phyloP scores from a whole-genome alignment of 2,888 invertebrate species.

The Choristoneura rosaceana region DNA sequence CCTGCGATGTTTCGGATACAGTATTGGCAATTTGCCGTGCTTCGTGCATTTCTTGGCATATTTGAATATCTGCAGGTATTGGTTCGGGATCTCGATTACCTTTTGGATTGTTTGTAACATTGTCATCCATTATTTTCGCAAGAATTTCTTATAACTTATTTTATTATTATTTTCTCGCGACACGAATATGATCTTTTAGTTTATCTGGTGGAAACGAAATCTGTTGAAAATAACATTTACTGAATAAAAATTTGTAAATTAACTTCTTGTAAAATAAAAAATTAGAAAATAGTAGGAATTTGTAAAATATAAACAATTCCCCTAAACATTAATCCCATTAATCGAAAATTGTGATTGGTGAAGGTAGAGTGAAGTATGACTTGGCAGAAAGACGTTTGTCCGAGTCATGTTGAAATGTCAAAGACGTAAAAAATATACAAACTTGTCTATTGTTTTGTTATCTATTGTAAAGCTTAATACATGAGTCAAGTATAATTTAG shows the following conservation, averaged over 20 bases:
- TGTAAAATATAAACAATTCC: not conserved
- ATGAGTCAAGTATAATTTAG: conserved; percentile 4
- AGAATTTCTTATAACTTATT: conserved; percentile 1
- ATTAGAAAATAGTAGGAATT: not conserved
- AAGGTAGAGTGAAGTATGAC: not conserved
- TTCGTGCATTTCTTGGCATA: conserved; percentile 2
- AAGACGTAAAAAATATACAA: not conserved
- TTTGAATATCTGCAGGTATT: conserved; percentile 28
- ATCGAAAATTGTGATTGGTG: no score
- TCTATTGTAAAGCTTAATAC: conserved; percentile 30
- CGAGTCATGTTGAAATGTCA: conserved; percentile 19
- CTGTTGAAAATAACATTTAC: no score
- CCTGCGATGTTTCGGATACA: conserved; percentile 17
- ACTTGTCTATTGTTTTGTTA: conserved; percentile 24
- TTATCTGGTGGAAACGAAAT: no score
- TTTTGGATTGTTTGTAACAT: conserved; percentile 12
- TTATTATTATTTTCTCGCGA: not conserved
- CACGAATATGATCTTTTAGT: no score
- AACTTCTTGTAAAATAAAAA: no score
- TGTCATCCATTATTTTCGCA: conserved; percentile 22
- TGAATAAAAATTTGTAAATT: no score
- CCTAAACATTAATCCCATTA: no score
- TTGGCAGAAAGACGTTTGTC: conserved; percentile 17
- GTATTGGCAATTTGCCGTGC: conserved; percentile 9
- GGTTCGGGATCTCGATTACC: conserved; percentile 21